A percentile compares a stretch with the other conserved stretches of the same genome.
Conservation (phyloP, 2,888 invertebrate species). For the Drosophila neotestacea region DNA sequence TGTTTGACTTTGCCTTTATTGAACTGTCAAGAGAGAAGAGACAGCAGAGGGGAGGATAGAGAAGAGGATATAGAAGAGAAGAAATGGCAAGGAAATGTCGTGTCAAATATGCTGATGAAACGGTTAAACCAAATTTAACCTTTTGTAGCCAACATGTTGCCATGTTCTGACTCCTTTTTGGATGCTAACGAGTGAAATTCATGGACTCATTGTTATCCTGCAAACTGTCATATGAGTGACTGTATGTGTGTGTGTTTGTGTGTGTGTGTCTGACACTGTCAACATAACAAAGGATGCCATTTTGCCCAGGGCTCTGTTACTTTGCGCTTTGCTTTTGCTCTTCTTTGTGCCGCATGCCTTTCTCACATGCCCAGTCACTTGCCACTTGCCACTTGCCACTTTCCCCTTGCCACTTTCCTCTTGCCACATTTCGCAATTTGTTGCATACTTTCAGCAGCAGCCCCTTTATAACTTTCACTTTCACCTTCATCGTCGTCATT, state of each 20-base stretch:
- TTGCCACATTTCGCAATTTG: conserved; percentile 44
- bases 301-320: conserved; percentile 52
- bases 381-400: conserved; percentile 58
- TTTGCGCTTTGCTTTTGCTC: conserved; percentile 45
- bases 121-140: conserved; percentile 41
- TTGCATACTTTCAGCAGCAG: conserved; percentile 64
- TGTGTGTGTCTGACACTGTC: conserved; percentile 29
- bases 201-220: conserved; percentile 42
- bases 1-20: conserved; percentile 51
- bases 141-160: conserved; percentile 35
- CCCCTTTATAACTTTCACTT: neutral
- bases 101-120: conserved; percentile 9
- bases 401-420: conserved; percentile 54
- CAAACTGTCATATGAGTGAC: conserved; percentile 10
- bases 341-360: conserved; percentile 40
- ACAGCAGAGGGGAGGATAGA: neutral
- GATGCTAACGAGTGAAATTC: conserved; percentile 47
- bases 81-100: neutral
- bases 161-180: conserved; percentile 10
- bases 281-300: conserved; percentile 59
- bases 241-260: conserved; percentile 5
- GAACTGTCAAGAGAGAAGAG: conserved; percentile 30
- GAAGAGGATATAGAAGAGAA: neutral
- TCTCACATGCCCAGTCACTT: conserved; percentile 58
- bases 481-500: neutral